Conservation (phyloP, 2,113 vertebrate species). For the Rhegmatorhina hoffmannsi region DNA sequence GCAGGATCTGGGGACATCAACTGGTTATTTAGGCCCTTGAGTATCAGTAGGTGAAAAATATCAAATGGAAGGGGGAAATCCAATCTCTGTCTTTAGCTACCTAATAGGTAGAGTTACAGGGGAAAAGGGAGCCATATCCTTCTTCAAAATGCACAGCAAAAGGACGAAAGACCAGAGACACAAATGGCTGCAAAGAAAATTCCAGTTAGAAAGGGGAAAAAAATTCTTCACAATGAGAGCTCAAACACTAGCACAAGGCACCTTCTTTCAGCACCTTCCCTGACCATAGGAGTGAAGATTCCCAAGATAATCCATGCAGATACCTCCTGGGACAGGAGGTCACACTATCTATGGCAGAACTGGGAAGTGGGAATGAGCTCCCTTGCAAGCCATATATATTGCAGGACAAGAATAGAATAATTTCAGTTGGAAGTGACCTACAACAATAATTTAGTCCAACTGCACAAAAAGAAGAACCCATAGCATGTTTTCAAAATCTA, state of each 20-base stretch:
- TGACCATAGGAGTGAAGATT: background rate
- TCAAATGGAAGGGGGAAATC: background rate
- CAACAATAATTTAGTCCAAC: background rate
- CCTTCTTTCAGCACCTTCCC: background rate
- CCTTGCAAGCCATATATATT: background rate
- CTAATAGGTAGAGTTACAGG: background rate
- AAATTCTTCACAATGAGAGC: background rate
- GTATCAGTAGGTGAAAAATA: background rate
- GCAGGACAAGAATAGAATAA: background rate
- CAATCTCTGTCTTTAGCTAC: background rate
- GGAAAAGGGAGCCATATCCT: background rate
- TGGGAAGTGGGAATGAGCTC: background rate
- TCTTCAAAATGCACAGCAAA: background rate
- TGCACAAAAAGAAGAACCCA: background rate
- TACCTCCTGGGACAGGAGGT: background rate
- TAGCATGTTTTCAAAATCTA: background rate
- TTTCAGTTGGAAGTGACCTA: background rate
- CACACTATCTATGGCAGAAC: background rate
- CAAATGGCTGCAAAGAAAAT: slow-evolving; percentile 4
- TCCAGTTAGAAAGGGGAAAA: background rate
- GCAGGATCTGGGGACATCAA: background rate
- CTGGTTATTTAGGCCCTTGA: background rate
- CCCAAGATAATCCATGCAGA: background rate
- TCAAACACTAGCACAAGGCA: background rate
- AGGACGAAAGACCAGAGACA: background rate